Percentiles rank a stretch among this genome's conserved stretches.
Conservation (phyloP, 2,797 vertebrate species). For the Meriones psammophilus region DNA sequence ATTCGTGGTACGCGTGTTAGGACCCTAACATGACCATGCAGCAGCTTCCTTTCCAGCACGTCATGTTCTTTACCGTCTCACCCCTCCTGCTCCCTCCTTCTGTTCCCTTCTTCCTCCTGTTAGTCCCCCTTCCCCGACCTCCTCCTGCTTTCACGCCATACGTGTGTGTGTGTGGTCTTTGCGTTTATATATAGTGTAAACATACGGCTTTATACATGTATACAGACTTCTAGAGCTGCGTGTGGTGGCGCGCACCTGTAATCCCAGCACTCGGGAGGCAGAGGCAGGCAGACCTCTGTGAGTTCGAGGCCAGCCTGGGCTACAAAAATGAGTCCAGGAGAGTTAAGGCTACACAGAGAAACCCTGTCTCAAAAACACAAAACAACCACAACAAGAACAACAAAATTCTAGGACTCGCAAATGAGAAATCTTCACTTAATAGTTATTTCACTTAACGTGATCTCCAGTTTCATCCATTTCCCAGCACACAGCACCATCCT, state of each 20-base stretch:
- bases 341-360: too few relatives aligned
- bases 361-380: too few relatives aligned
- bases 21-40: too few relatives aligned
- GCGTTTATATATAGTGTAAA: neutral
- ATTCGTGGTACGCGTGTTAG: neutral
- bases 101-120: neutral
- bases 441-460: neutral
- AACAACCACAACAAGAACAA: too few relatives aligned
- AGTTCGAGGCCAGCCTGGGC: too few relatives aligned
- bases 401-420: neutral
- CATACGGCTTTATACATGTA: neutral
- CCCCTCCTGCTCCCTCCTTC: neutral
- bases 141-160: neutral
- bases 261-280: too few relatives aligned
- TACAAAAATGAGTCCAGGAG: too few relatives aligned
- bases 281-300: too few relatives aligned
- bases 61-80: neutral
- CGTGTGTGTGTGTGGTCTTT: neutral
- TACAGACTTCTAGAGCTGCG: neutral
- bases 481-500: neutral
- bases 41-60: neutral
- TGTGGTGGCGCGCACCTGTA: too few relatives aligned
- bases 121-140: too few relatives aligned
- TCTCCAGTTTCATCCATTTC: too few relatives aligned
- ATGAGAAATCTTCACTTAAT: neutral